phyloP scores from a whole-genome alignment of 2,888 invertebrate species.

The Stenichneumon culpator region DNA sequence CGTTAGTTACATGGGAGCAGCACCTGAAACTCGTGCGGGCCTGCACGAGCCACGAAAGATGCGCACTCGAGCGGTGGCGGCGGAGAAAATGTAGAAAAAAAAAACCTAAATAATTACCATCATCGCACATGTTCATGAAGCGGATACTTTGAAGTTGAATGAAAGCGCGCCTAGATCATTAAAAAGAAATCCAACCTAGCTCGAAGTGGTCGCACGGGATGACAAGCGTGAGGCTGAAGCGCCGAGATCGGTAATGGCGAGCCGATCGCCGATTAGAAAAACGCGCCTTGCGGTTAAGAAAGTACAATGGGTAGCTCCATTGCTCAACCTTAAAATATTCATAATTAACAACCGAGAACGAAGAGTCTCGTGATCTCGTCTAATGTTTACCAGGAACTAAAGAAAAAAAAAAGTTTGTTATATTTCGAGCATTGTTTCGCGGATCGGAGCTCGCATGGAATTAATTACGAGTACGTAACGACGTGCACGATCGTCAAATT shows the following conservation, averaged over 20 bases:
- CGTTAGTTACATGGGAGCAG: slow-evolving; percentile 58
- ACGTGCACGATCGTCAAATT: background rate
- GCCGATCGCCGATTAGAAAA: background rate
- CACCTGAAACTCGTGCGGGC: slow-evolving; percentile 38
- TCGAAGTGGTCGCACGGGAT: background rate
- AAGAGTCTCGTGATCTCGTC: background rate
- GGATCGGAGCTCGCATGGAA: slow-evolving; percentile 15
- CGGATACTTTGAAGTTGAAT: background rate
- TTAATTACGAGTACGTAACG: slow-evolving; percentile 19
- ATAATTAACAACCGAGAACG: slow-evolving; percentile 13
- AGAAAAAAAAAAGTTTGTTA: background rate
- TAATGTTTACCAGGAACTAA: slow-evolving; percentile 3
- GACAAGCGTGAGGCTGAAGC: background rate
- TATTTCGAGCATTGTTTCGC: slow-evolving; percentile 12
- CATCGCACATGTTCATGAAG: background rate
- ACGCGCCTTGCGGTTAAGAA: background rate
- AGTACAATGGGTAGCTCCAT: slow-evolving; percentile 12
- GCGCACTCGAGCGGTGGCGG: background rate
- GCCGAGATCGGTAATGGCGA: background rate
- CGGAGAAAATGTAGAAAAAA: background rate
- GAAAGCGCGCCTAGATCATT: background rate
- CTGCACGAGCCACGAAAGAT: slow-evolving; percentile 47
- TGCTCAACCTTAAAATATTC: slow-evolving; percentile 10
- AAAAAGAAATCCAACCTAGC: background rate
- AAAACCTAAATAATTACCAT: background rate